These are phyloP conservation scores for Rhadinocentrus ornatus DNA, from an alignment of 2,797 vertebrate genomes.

Conservation along the genomic window DNA sequence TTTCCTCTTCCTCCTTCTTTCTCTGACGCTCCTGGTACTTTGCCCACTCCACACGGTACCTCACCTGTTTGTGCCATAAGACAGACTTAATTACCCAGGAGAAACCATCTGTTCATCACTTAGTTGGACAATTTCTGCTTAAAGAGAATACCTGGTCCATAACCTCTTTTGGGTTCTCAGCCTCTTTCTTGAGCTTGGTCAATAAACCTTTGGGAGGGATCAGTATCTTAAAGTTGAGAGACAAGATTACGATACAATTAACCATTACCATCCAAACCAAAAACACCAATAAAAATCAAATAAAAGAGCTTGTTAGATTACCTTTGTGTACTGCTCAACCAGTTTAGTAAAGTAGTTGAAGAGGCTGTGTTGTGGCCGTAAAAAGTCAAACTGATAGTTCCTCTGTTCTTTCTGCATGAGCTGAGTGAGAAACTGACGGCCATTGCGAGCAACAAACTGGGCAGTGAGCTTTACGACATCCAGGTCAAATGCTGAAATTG, in stretches of 20 bases:
- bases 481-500: conserved; percentile 97
- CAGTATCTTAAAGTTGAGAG: conserved; percentile 86
- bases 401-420: conserved; percentile 99
- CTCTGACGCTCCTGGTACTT: conserved; percentile 98
- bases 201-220: conserved; percentile 97
- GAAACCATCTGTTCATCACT: neutral
- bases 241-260: conserved; percentile 13
- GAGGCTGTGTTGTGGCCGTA: conserved; percentile 97
- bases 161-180: conserved; percentile 95
- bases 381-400: conserved; percentile 99
- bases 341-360: conserved; percentile 99
- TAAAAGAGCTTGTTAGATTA: conserved; percentile 45
- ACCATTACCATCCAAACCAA: conserved; percentile 1
- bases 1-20: conserved; percentile 98
- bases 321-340: conserved; percentile 99
- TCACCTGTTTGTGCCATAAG: conserved; percentile 82
- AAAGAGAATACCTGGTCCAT: conserved; percentile 91
- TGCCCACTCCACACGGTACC: conserved; percentile 98
- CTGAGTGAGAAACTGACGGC: conserved; percentile 97
- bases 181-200: conserved; percentile 93
- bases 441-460: conserved; percentile 97
- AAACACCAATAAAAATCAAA: neutral
- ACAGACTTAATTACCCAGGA: conserved; percentile 27
- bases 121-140: neutral
- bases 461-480: conserved; percentile 98